Evolutionary conservation across 2,888 invertebrate species (phyloP).

Genomic region (Theodoxus fluviatilis): DNA sequence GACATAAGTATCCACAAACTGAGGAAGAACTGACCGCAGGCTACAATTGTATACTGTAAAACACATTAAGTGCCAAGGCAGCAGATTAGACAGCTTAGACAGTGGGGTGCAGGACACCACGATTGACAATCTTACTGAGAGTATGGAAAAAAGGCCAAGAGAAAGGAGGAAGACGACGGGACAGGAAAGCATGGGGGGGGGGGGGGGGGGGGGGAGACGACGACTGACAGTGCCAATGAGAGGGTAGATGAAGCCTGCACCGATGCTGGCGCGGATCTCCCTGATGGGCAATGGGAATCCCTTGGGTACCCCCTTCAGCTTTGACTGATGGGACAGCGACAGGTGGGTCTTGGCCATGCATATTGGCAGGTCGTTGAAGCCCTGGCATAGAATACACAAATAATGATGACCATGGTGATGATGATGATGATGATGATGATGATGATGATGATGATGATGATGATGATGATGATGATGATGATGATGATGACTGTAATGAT

Average conservation of each 20-base stretch:
- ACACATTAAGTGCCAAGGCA: too few species aligned
- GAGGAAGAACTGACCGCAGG: not conserved
- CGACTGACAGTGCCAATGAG: slow-evolving; percentile 84
- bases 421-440: too few species aligned
- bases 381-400: slow-evolving; percentile 52
- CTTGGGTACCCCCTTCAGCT: slow-evolving; percentile 89
- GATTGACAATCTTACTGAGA: not conserved
- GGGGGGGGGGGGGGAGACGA: too few species aligned
- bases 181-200: not conserved
- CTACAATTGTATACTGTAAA: not conserved
- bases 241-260: slow-evolving; percentile 94
- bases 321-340: slow-evolving; percentile 89
- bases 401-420: too few species aligned
- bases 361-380: slow-evolving; percentile 77
- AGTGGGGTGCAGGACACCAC: not conserved
- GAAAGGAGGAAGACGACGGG: not conserved
- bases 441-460: too few species aligned
- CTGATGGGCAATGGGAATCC: slow-evolving; percentile 87
- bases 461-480: too few species aligned
- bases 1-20: not conserved
- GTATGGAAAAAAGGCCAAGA: not conserved
- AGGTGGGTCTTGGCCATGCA: slow-evolving; percentile 99
- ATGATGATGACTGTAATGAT: too few species aligned
- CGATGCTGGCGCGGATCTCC: slow-evolving; percentile 88
- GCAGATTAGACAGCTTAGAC: not conserved